A percentile compares a stretch with the other conserved stretches of the same genome.
phyloP scores from a whole-genome alignment of 2,113 vertebrate genomes.

The Morone chrysops region DNA sequence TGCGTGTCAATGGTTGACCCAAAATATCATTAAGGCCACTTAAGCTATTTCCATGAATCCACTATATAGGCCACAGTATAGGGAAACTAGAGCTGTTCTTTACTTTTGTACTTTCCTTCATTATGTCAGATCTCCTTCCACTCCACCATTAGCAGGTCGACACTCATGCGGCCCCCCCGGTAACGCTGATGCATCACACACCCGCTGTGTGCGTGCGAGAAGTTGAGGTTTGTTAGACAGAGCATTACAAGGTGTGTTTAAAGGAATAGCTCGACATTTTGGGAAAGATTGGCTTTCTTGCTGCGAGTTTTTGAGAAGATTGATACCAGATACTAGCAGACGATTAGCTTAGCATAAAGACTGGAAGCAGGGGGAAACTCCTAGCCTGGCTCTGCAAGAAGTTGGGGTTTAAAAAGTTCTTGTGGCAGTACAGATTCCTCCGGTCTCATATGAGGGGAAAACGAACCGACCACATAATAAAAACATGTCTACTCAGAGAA shows the following conservation, averaged over 20 bases:
- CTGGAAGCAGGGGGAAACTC: background rate
- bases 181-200: constrained; percentile 2
- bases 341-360: constrained; percentile 2
- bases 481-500: too few species aligned
- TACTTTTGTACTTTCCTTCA: constrained; percentile 33
- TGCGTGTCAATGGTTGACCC: constrained; percentile 32
- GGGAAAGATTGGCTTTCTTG: constrained; percentile 5
- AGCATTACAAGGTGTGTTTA: background rate
- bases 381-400: background rate
- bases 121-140: constrained; percentile 23
- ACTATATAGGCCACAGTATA: constrained; percentile 27
- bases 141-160: constrained; percentile 35
- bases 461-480: too few species aligned
- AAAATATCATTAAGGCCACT: constrained; percentile 28
- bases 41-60: constrained; percentile 32
- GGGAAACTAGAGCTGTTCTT: constrained; percentile 47
- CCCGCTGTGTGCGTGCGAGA: constrained; percentile 8
- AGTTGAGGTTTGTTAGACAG: constrained; percentile 5
- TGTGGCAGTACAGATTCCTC: too few species aligned
- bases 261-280: constrained; percentile 15
- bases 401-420: too few species aligned
- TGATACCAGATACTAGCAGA: background rate
- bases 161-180: constrained; percentile 20
- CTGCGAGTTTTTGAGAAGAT: background rate
- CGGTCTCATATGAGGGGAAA: too few species aligned